Evolutionary conservation across 2,113 vertebrate genomes (phyloP), one percentile per base, ranked within the genome.

Genomic region (Coryphaenoides rupestris): DNA sequence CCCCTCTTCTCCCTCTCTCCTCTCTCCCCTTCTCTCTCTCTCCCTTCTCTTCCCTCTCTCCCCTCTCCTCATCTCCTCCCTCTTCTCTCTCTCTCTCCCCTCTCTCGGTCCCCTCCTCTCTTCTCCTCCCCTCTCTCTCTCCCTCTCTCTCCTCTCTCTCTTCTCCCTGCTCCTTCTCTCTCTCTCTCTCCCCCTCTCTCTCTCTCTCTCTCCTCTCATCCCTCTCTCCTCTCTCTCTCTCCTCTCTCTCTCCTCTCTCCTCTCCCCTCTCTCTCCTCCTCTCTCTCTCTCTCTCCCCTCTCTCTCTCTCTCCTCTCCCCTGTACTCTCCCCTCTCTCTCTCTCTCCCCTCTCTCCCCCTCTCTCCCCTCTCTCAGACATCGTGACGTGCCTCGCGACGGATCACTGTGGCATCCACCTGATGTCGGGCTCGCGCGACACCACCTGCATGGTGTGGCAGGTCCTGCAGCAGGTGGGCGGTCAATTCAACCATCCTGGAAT

Each of bases 401-500:
- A 99, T 88, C 91, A 95, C 78, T 98, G 93, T 78, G 94, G 95
- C 66, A 94, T 98, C 72, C 91, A 99, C 89, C 91, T 99, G 79
- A 96, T 99, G 77, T 97, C 97, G 0, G 97, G 97, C 60, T 99
- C 97, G 70, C 94, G 91, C 83, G 97, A 99, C 86, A 95, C 92
- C 28, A 99, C 96, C 5, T 98, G 96, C 75, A 97, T 99, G 92
- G 94, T 99, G 86, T 99, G 96, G 97, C 95, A 98, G 75, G 93
- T 98, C 71, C 79, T 90, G 62, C 95, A 96, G 63, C 96, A 99
- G 95, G 96, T 98, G 28, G 10, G 75, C 5, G n/a, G n/a, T 40
- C 33, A 4, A 33, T 5, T 33, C 7, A 40, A 40, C 2, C 33
- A 40, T 40, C 7, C 33, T 10, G 33, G 33, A 10, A 10, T 40